A percentile compares a stretch with the other conserved stretches of the same genome.
These are phyloP conservation scores for Taphrorychus bicolor DNA, from an alignment of 2,888 invertebrate genomes.

Conservation along the genomic window DNA sequence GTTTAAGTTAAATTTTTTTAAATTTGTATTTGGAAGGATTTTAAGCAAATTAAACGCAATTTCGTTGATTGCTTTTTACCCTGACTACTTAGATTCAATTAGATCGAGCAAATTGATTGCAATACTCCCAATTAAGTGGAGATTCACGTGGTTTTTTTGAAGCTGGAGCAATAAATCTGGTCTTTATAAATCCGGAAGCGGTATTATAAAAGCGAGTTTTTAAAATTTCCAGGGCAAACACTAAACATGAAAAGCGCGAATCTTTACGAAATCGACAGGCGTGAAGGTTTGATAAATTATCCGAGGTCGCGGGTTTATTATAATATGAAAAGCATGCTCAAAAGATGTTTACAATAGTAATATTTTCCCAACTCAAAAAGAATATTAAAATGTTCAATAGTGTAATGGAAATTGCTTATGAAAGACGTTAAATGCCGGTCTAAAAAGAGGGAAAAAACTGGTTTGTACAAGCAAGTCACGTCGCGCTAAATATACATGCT, in stretches of 20 bases:
- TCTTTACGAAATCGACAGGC: neutral
- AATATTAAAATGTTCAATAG: neutral
- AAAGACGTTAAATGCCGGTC: neutral
- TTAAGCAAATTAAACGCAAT: neutral
- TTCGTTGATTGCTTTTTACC: neutral
- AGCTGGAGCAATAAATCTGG: too few species aligned
- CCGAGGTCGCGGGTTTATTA: neutral
- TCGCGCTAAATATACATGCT: neutral
- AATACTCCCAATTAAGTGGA: neutral
- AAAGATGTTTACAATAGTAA: neutral
- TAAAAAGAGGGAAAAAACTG: neutral
- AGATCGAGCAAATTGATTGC: neutral
- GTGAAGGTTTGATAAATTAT: slow-evolving; percentile 1
- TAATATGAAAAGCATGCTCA: neutral
- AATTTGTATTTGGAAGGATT: neutral
- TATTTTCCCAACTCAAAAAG: neutral
- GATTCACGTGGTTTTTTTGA: too few species aligned
- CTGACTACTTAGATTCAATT: neutral
- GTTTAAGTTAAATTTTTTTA: neutral
- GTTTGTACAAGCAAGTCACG: neutral
- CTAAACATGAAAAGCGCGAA: neutral
- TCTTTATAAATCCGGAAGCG: neutral
- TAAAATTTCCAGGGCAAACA: neutral
- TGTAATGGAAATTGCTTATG: neutral
- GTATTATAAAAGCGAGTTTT: neutral